These are phyloP conservation scores for Triplophysa dalaica DNA, from an alignment of 2,113 vertebrate species.

Conservation along the genomic window DNA sequence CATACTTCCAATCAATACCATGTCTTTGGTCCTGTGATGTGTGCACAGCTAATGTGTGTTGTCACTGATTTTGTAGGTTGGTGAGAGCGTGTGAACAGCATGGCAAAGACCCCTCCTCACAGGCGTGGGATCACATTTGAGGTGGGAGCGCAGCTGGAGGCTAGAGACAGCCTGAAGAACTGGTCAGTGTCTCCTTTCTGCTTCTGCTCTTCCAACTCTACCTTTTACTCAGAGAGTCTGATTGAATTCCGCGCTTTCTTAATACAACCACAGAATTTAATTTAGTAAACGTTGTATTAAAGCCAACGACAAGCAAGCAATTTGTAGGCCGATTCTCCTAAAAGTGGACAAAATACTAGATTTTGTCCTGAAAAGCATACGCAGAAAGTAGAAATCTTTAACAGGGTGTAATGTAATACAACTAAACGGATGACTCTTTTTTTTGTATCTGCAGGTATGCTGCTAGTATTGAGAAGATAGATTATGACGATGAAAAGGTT, in stretches of 20 bases:
- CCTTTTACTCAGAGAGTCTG: background rate
- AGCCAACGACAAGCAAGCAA: no score
- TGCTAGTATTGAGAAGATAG: slow-evolving; percentile 93
- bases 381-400: background rate
- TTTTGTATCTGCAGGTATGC: slow-evolving; percentile 80
- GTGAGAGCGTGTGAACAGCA: slow-evolving; percentile 67
- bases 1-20: no score
- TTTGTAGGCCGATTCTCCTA: no score
- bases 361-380: no score
- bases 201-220: slow-evolving; percentile 15
- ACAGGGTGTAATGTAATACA: no score
- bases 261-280: background rate
- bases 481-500: slow-evolving; percentile 90
- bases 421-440: background rate
- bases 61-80: slow-evolving; percentile 38
- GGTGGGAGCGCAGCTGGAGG: slow-evolving; percentile 95
- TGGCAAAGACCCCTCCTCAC: slow-evolving; percentile 95
- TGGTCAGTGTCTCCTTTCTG: slow-evolving; percentile 75
- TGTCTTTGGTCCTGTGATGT: background rate
- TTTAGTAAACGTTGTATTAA: background rate
- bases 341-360: no score
- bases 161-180: slow-evolving; percentile 94
- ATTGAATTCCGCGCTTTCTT: slow-evolving; percentile 5
- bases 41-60: slow-evolving; percentile 6
- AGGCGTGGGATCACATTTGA: slow-evolving; percentile 94